Evolutionary conservation across 2,888 invertebrate species (phyloP), one percentile per base, ranked within the genome.

Genomic region (Drosophila kokeensis): DNA sequence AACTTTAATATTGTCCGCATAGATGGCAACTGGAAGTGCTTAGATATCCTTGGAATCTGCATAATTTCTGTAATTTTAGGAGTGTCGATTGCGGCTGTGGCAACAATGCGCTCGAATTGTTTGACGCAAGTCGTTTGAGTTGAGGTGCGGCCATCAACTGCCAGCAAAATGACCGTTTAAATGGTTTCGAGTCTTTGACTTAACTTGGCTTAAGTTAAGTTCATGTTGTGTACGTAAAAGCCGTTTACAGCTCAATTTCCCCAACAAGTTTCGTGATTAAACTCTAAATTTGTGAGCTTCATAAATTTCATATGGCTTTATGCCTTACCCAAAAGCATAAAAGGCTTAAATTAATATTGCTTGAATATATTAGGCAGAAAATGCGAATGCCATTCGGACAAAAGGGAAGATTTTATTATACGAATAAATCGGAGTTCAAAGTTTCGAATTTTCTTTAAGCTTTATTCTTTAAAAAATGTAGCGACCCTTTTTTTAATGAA

Each of bases 221-320:
- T 68, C 34, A 68, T 61, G 45, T 64, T 70, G 54, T 42, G 38
- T 29, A 21, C 67, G 42, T 58, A 48, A 67, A 64, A 75, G 40
- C 76, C n/a, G 80, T 64, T 78, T 70, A 79, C 61, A 65, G 57
- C 76, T 75, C 53, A 79, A 77, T 77, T 75, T 75, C 27, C 48
- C 60, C 29, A 67, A 58, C 54, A 73, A 59, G 50, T 62, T 76
- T 65, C 27, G 30, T 29, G 69, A 62, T 57, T 79, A 29, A 74
- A 57, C 65, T 77, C 75, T 54, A 63, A 74, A 68, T 69, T 79
- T 58, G 68, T 59, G 65, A 58, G 66, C 63, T 58, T 40, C 66
- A 63, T 66, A 63, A 75, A 61, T 36, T 57, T 61, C 54, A 67
- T 67, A 75, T 75, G 77, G 69, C 69, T 63, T 65, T 61, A 21